Conservation (phyloP, 2,888 invertebrate genomes). For the Acanthopleura granulata region DNA sequence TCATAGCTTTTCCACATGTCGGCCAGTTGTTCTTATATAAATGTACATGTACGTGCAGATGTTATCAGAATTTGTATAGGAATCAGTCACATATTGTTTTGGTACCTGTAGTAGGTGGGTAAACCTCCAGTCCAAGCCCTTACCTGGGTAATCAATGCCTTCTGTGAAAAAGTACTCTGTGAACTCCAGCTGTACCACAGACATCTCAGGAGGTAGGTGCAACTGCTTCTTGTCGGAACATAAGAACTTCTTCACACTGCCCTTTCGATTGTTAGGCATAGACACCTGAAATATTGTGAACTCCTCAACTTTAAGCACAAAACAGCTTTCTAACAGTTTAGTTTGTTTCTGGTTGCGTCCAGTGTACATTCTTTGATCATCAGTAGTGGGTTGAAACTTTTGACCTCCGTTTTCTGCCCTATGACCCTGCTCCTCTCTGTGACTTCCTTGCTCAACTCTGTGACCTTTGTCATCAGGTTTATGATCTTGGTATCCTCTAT, state of each 20-base stretch:
- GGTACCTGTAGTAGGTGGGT: too few relatives aligned
- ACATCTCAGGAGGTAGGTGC: constrained; percentile 89
- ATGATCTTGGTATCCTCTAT: not conserved
- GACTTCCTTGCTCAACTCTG: not conserved
- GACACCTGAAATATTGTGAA: constrained; percentile 89
- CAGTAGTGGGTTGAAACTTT: not conserved
- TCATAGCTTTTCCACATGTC: too few relatives aligned
- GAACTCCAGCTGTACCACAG: constrained; percentile 94
- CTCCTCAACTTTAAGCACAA: constrained; percentile 88
- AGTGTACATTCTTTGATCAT: not conserved
- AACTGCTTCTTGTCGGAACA: constrained; percentile 77
- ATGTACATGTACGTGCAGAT: too few relatives aligned
- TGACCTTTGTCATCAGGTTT: not conserved
- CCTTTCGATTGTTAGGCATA: constrained; percentile 73
- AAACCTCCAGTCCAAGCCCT: not conserved
- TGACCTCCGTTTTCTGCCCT: not conserved
- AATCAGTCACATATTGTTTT: too few relatives aligned
- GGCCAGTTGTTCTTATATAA: too few relatives aligned
- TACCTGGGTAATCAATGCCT: constrained; percentile 67
- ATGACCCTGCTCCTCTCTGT: not conserved
- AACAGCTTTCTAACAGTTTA: constrained; percentile 88
- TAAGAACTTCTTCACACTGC: constrained; percentile 82
- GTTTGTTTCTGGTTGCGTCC: constrained; percentile 29
- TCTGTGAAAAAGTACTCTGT: constrained; percentile 95
- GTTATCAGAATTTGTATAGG: too few relatives aligned